A percentile compares a stretch with the other conserved stretches of the same genome.
Conservation (phyloP, 2,797 vertebrate species). For the Luscinia megarhynchos region DNA sequence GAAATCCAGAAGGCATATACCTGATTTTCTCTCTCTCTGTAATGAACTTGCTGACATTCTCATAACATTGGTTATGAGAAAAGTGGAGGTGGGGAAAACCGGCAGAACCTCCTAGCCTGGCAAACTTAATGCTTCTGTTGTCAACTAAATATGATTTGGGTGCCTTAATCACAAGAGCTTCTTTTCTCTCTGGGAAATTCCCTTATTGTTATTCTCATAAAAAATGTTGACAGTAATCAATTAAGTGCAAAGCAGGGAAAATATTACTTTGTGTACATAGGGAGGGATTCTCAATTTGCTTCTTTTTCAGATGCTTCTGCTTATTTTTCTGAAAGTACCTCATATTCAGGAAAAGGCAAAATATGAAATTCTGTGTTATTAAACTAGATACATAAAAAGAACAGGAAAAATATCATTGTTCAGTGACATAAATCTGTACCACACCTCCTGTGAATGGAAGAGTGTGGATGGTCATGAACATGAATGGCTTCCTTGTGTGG, state of each 20-base stretch:
- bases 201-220: background rate
- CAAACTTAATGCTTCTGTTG: background rate
- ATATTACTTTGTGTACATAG: background rate
- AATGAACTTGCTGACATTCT: constrained; percentile 32
- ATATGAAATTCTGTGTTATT: background rate
- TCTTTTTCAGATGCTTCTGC: background rate
- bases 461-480: accelerated
- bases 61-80: background rate
- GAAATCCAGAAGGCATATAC: constrained; percentile 6
- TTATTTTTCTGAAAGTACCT: background rate
- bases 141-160: background rate
- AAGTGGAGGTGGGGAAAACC: background rate
- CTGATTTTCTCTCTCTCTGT: constrained; percentile 3
- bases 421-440: background rate
- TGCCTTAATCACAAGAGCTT: background rate
- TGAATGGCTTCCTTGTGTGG: background rate
- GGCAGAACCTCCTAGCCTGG: background rate
- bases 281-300: background rate
- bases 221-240: background rate
- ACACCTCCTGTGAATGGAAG: background rate
- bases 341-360: background rate
- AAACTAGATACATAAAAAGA: background rate
- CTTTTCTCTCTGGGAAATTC: background rate
- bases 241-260: background rate
- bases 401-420: background rate